A percentile compares a stretch with the other conserved stretches of the same genome.
Evolutionary conservation across 2,113 vertebrate species (phyloP).

Genomic region (Syngnathus typhle): DNA sequence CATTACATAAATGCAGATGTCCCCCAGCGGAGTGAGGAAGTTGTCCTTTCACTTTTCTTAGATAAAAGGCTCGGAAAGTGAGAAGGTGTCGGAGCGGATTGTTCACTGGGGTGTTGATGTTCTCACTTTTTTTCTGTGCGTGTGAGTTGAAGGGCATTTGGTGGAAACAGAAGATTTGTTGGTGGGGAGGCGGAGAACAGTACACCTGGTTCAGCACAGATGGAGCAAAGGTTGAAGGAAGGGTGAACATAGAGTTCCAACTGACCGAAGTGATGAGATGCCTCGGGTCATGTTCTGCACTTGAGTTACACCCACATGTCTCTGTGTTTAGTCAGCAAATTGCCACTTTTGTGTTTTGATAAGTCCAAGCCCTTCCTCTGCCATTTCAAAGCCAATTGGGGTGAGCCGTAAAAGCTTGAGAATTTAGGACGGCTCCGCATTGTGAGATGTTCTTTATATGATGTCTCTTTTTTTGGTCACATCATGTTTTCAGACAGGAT

Average conservation of each 20-base stretch:
- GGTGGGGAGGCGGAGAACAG: constrained; percentile 1
- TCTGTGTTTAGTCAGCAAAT: constrained; percentile 19
- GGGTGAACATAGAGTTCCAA: neutral
- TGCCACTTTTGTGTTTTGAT: neutral
- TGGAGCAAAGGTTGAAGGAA: constrained; percentile 26
- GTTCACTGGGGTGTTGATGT: constrained; percentile 14
- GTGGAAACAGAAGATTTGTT: constrained; percentile 44
- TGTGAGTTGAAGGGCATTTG: constrained; percentile 38
- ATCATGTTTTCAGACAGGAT: neutral
- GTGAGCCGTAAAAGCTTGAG: neutral
- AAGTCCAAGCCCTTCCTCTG: neutral
- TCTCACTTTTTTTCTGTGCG: constrained; percentile 22
- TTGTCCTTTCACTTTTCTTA: constrained; percentile 7
- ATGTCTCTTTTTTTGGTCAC: neutral
- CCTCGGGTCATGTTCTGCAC: neutral
- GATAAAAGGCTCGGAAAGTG: constrained; percentile 34
- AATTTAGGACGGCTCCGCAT: neutral
- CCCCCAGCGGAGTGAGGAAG: neutral
- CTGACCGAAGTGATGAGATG: neutral
- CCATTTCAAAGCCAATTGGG: neutral
- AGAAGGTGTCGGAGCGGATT: constrained; percentile 18
- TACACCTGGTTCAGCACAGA: constrained; percentile 55
- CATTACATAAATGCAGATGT: neutral
- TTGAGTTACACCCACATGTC: constrained; percentile 22
- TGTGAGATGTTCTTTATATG: neutral